A percentile compares a stretch with the other conserved stretches of the same genome.
phyloP scores from a whole-genome alignment of 1,140 invertebrate species.

The Stenopsyche tienmushanensis region DNA sequence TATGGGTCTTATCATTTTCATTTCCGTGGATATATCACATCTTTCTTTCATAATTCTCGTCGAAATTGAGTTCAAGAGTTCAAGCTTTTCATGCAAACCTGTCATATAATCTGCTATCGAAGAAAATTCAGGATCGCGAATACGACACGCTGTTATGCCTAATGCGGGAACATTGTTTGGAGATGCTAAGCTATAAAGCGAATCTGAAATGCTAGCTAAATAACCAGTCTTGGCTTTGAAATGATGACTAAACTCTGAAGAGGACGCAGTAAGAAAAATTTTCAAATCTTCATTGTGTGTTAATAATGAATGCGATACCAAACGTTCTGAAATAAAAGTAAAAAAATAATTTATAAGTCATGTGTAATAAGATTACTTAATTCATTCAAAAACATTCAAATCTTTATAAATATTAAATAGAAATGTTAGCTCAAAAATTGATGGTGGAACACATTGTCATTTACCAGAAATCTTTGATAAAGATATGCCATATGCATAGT shows the following conservation, averaged over 20 bases:
- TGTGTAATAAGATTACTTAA: neutral
- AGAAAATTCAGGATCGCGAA: conserved; percentile 64
- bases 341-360: conserved; percentile 4
- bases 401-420: neutral
- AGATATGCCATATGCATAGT: no score
- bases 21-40: conserved; percentile 58
- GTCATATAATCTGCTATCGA: conserved; percentile 65
- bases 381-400: conserved; percentile 26
- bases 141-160: neutral
- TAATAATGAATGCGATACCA: conserved; percentile 65
- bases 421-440: no score
- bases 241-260: conserved; percentile 66
- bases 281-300: conserved; percentile 69
- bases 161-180: neutral
- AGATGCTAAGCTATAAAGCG: conserved; percentile 60
- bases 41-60: conserved; percentile 69
- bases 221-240: conserved; percentile 63
- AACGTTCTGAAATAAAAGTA: conserved; percentile 38
- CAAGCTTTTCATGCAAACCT: conserved; percentile 65
- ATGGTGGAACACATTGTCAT: no score
- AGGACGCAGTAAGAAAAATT: conserved; percentile 64
- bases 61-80: conserved; percentile 65
- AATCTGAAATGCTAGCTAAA: conserved; percentile 60
- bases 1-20: conserved; percentile 60
- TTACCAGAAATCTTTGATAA: no score